Base-by-base conservation (phyloP, 2,888 invertebrate species). In the Temnothorax ravouxi region DNA sequence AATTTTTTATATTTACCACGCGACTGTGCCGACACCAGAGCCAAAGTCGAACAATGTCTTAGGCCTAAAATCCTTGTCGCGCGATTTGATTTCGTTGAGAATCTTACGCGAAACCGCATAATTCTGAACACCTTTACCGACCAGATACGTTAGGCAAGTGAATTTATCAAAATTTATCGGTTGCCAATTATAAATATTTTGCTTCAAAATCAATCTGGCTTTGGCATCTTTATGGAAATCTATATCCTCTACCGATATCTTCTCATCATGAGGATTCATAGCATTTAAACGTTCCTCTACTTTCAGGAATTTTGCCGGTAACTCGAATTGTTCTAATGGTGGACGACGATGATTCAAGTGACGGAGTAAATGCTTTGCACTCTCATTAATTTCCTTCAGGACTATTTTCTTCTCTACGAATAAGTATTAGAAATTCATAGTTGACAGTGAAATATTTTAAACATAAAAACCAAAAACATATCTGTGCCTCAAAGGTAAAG, bases 31-130 rank as follows among this genome's bases (percentile, higher is more conserved):
- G 5, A 98, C 95, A 0, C 99, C 99, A 6, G 99, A 98, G 0
- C 99, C 99, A 94, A 98, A 98, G 95, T 99, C 99, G 90, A 99
- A 97, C 88, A 98, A 96, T 84, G 97, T 96, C 83, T 96, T 95
- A 0, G 99, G 99, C 83, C 95, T 95, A 93, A 97, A 99, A 25
- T 96, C 94, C 0, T 96, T 95, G 93, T 97, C 96, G 76, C 96
- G 95, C 56, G 93, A 93, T 72, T 95, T 95, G 77, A 99, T 97
- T 95, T 99, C 98, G 62, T 96, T 95, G 59, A 99, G 96, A 72
- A 98, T 96, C 91, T 96, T 96, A 54, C 95, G 92, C 54, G 98
- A 92, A 3, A 97, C 96, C 0, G 97, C 97, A 95, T 97, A 99
- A 89, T 99, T 98, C 0, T 96, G 96, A 0, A 97, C 96, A 54